Conservation (phyloP, 2,888 invertebrate species). For the Leptura quadrifasciata region DNA sequence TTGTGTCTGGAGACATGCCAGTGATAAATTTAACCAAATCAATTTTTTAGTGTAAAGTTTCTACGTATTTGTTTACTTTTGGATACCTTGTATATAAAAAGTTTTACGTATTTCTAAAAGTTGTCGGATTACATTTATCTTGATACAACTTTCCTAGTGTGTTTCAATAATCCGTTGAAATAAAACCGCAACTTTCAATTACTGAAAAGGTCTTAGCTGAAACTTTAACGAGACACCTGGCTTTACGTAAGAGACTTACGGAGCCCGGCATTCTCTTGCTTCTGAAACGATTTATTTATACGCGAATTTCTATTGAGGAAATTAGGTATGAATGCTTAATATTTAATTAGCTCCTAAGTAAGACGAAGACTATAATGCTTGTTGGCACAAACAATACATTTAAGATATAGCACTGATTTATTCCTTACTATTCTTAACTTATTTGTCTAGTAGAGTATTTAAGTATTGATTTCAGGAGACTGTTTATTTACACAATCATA, state of each 20-base stretch:
- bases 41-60: background rate
- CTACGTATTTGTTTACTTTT: background rate
- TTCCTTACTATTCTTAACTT: too few relatives aligned
- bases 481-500: too few relatives aligned
- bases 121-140: conserved; percentile 52
- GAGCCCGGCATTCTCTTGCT: conserved; percentile 21
- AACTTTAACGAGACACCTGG: conserved; percentile 57
- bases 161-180: conserved; percentile 65
- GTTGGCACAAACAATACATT: too few relatives aligned
- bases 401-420: too few relatives aligned
- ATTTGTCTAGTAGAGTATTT: too few relatives aligned
- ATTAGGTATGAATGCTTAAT: conserved; percentile 11
- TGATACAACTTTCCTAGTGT: conserved; percentile 48
- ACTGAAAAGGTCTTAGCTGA: conserved; percentile 59
- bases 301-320: conserved; percentile 12
- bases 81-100: conserved; percentile 23
- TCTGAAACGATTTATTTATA: conserved; percentile 34
- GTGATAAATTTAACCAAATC: background rate
- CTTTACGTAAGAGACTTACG: conserved; percentile 47
- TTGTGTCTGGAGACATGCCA: background rate
- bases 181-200: conserved; percentile 66
- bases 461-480: too few relatives aligned
- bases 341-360: background rate
- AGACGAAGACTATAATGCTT: background rate
- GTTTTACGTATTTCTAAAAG: conserved; percentile 34